Percentiles rank a stretch among this genome's conserved stretches.
Evolutionary conservation across 1,140 invertebrate species (phyloP).

Genomic region (Grapholita molesta): DNA sequence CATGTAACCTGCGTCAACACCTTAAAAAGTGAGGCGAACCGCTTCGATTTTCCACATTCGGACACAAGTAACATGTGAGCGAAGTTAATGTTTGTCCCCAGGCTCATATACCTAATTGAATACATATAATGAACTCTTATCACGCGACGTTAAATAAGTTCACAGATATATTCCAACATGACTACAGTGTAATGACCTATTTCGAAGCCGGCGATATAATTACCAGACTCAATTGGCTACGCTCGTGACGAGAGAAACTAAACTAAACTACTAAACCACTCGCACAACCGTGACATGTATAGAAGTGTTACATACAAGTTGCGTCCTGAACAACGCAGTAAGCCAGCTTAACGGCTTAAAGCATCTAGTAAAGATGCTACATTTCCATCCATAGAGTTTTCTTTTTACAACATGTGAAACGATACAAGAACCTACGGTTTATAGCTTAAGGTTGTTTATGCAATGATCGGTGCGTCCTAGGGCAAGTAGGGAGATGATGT

Average conservation of each 20-base stretch:
- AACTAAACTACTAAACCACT: background rate
- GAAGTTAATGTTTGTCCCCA: background rate
- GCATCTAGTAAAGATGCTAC: background rate
- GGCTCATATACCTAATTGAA: background rate
- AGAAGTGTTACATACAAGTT: background rate
- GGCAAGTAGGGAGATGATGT: constrained; percentile 1
- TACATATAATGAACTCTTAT: background rate
- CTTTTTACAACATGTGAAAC: background rate
- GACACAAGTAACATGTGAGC: background rate
- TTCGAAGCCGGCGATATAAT: constrained; percentile 3
- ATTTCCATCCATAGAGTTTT: background rate
- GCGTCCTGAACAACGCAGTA: background rate
- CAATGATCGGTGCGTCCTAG: background rate
- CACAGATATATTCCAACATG: background rate
- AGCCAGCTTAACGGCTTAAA: constrained; percentile 9
- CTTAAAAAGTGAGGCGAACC: background rate
- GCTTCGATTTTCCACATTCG: background rate
- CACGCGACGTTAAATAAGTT: constrained; percentile 5
- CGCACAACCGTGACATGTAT: background rate
- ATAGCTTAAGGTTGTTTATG: background rate
- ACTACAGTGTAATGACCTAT: background rate
- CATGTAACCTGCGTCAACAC: too few relatives aligned
- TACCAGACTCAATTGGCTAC: constrained; percentile 9
- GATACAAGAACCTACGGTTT: background rate
- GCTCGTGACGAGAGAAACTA: constrained; percentile 6